Conservation (phyloP, 1,140 invertebrate species). For the Drosophila chauvacae region DNA sequence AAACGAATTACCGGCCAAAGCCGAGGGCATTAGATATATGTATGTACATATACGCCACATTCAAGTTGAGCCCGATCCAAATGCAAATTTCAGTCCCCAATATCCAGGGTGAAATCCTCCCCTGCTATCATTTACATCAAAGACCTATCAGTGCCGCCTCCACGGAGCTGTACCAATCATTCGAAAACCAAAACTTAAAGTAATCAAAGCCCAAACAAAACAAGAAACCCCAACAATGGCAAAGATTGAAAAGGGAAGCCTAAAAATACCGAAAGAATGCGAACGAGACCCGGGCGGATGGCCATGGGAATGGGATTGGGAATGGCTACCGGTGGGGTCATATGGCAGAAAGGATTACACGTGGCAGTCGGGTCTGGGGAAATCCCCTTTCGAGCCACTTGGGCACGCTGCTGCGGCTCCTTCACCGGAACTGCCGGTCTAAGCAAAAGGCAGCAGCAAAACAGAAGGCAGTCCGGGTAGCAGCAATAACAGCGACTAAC, state of each 20-base stretch:
- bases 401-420: slow-evolving; percentile 65
- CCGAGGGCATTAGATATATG: slow-evolving; percentile 5
- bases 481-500: slow-evolving; percentile 23
- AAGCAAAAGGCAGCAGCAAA: slow-evolving; percentile 47
- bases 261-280: slow-evolving; percentile 28
- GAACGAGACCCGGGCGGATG: background rate
- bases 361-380: slow-evolving; percentile 40
- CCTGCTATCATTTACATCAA: slow-evolving; percentile 75
- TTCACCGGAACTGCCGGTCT: slow-evolving; percentile 61
- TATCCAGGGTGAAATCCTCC: slow-evolving; percentile 31
- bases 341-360: slow-evolving; percentile 69
- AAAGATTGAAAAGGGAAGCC: slow-evolving; percentile 31
- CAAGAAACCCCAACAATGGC: slow-evolving; percentile 52
- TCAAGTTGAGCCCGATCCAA: background rate
- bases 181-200: slow-evolving; percentile 74
- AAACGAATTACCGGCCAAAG: slow-evolving; percentile 28
- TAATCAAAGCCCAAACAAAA: slow-evolving; percentile 70
- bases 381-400: slow-evolving; percentile 68
- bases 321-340: slow-evolving; percentile 31
- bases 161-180: slow-evolving; percentile 54
- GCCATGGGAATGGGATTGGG: slow-evolving; percentile 21
- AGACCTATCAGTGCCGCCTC: slow-evolving; percentile 66
- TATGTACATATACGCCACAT: no score
- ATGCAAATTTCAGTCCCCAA: slow-evolving; percentile 24
- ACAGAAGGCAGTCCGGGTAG: slow-evolving; percentile 12